Evolutionary conservation across 2,888 invertebrate genomes (phyloP).

Genomic region (Drosophila algonquin): DNA sequence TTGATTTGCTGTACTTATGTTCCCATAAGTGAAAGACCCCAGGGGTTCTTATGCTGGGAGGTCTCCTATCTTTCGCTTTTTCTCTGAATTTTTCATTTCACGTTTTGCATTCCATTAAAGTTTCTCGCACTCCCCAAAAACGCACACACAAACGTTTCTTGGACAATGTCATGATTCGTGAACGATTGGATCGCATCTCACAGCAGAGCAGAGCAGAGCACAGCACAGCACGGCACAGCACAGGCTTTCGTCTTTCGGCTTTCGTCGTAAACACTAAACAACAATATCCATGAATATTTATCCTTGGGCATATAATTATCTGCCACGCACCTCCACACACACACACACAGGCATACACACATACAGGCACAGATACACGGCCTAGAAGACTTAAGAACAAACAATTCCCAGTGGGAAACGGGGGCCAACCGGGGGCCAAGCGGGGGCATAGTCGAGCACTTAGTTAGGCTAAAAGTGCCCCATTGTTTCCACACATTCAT

Average conservation of each 20-base stretch:
- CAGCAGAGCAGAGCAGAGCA: not conserved
- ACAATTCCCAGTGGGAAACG: conserved; percentile 30
- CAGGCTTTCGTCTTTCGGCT: conserved; percentile 1
- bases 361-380: conserved; percentile 14
- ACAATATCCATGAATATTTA: conserved; percentile 36
- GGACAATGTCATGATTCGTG: too few species aligned
- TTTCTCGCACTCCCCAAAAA: not conserved
- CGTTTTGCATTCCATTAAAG: not conserved
- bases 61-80: not conserved
- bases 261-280: conserved; percentile 31
- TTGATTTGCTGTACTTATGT: too few species aligned
- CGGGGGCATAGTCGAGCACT: conserved; percentile 30
- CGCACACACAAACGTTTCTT: too few species aligned
- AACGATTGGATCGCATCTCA: too few species aligned
- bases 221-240: not conserved
- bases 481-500: conserved; percentile 1
- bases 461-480: conserved; percentile 42
- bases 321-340: conserved; percentile 36
- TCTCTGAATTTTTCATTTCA: not conserved
- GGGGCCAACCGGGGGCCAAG: not conserved
- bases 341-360: conserved; percentile 27
- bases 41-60: too few species aligned
- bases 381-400: conserved; percentile 24
- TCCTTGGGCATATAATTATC: conserved; percentile 44
- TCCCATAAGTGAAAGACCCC: too few species aligned